These are phyloP conservation scores for Metallyticus violacea DNA, from an alignment of 2,888 invertebrate genomes.

Conservation along the genomic window DNA sequence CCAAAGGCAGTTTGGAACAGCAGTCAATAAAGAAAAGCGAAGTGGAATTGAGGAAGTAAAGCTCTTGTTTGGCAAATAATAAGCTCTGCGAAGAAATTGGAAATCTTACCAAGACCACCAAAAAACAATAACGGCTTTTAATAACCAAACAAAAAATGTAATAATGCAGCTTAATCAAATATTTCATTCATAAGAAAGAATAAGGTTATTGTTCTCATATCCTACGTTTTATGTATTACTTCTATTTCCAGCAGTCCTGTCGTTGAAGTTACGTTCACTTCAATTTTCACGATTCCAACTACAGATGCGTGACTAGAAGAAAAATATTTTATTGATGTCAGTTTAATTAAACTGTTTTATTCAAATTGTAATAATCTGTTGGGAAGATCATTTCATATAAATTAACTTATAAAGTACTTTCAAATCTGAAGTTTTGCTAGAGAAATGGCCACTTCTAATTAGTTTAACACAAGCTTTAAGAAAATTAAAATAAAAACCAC, in stretches of 20 bases:
- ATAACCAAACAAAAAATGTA: not conserved
- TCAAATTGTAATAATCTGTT: not conserved
- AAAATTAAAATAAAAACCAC: no score
- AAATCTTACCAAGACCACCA: not conserved
- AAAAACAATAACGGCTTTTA: not conserved
- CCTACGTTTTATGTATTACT: no score
- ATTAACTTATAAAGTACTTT: not conserved
- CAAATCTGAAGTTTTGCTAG: no score
- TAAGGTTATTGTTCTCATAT: not conserved
- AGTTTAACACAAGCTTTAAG: no score
- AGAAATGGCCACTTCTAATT: no score
- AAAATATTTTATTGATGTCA: not conserved
- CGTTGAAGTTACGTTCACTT: not conserved
- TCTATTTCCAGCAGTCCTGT: not conserved
- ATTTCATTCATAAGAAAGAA: not conserved
- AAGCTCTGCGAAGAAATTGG: not conserved
- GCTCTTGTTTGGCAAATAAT: not conserved
- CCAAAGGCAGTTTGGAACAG: not conserved
- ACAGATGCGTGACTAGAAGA: no score
- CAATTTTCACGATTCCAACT: not conserved
- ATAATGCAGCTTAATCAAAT: not conserved
- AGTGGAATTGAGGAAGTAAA: not conserved
- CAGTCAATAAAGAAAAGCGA: not conserved
- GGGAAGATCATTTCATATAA: not conserved
- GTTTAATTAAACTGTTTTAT: not conserved